Base-by-base conservation (phyloP, 1,140 invertebrate species). In the Globodera rostochiensis region DNA sequence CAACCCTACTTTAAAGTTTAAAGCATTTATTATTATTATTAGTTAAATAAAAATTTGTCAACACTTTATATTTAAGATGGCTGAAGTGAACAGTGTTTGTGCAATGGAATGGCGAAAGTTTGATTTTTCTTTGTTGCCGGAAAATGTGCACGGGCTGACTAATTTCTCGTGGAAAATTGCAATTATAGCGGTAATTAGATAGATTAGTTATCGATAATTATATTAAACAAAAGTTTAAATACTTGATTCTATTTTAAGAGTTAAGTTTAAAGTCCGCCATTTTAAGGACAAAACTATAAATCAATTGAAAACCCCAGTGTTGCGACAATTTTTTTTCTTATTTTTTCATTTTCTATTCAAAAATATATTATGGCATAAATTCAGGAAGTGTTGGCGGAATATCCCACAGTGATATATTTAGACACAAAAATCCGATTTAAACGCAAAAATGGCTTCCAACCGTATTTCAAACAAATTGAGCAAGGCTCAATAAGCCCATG, bases 151-250 rank as follows among this genome's bases (percentile, higher is more conserved):
- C 53, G 45, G 45, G 57, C 11, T 69, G 13, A 47, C 46, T 46
- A 47, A n/a, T 57, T 76, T 76, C 57, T 15, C 74, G 15, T 76
- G 74, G 74, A 76, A 76, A 76, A 76, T 76, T 13, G 74, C 64
- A 47, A 69, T 76, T 3, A 76, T 76, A 49, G 74, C 74, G 49
- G 74, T 76, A 57, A 67, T 46, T 53, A 15, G 47, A 46, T 46
- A 47, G 45, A 36, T 36, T 36, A 36, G 36, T 36, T 36, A 36
- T 36, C 36, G 36, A 36, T 36, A 36, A 36, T 36, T 36, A 3
- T 36, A 36, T 36, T 3, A 36, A 36, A 36, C 2, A 36, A 36
- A 36, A 36, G 36, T 36, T 36, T 36, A 3, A 36, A 36, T 36
- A 1, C 36, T 36, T 36, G 36, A 36, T 36, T 36, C 36, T 36